phyloP scores from a whole-genome alignment of 1,140 invertebrate species.

The Drosophila ficusphila region DNA sequence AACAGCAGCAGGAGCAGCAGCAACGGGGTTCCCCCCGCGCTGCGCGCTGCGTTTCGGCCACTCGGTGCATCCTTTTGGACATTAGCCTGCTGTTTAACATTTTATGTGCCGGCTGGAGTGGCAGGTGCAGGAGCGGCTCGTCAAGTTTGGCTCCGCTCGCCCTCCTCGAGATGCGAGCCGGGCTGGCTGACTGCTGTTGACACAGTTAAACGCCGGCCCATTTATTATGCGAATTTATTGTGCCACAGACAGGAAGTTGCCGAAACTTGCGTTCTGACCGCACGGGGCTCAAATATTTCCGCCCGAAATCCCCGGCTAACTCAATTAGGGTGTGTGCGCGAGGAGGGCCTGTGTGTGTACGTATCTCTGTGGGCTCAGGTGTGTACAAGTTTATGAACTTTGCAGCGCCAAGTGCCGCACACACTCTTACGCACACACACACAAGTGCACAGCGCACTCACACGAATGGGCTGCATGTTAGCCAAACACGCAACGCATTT shows the following conservation, averaged over 20 bases:
- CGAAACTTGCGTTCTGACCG: constrained; percentile 37
- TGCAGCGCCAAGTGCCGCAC: constrained; percentile 7
- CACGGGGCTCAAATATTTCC: constrained; percentile 46
- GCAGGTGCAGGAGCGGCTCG: constrained; percentile 18
- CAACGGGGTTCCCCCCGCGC: constrained; percentile 37
- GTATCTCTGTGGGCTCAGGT: constrained; percentile 36
- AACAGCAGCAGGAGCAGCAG: constrained; percentile 11
- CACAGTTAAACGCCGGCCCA: constrained; percentile 68
- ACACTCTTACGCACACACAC: too few relatives aligned
- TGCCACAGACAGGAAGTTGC: constrained; percentile 34
- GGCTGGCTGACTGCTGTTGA: constrained; percentile 56
- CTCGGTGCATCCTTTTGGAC: constrained; percentile 68
- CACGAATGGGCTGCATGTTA: constrained; percentile 33
- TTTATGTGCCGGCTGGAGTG: constrained; percentile 38
- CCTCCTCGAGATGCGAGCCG: constrained; percentile 32
- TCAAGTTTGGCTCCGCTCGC: constrained; percentile 17
- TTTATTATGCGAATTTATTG: constrained; percentile 75
- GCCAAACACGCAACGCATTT: constrained; percentile 71
- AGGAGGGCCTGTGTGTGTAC: constrained; percentile 1
- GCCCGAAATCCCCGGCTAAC: constrained; percentile 64
- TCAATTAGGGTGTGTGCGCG: constrained; percentile 59
- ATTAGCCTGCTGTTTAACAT: constrained; percentile 74
- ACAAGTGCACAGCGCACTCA: constrained; percentile 8
- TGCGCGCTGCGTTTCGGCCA: constrained; percentile 51
- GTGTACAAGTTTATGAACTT: constrained; percentile 56